Conservation (phyloP, 2,113 vertebrate genomes). For the Sarotherodon lohbergeri region DNA sequence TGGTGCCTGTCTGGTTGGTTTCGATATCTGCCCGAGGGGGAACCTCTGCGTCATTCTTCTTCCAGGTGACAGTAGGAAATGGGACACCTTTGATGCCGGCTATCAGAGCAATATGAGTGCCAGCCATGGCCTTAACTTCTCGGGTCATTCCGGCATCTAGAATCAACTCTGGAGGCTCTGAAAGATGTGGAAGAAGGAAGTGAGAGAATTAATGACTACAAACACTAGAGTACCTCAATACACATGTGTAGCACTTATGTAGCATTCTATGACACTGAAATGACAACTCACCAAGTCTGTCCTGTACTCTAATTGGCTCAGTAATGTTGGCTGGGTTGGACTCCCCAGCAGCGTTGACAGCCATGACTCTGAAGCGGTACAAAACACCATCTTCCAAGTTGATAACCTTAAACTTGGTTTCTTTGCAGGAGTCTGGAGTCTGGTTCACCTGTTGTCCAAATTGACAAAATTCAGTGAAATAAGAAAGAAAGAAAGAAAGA, state of each 20-base stretch:
- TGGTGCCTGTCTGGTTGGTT: conserved; percentile 81
- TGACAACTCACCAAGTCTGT: conserved; percentile 83
- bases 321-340: conserved; percentile 85
- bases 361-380: conserved; percentile 89
- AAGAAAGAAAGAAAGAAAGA: not conserved
- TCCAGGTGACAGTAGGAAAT: conserved; percentile 92
- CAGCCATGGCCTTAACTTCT: conserved; percentile 85
- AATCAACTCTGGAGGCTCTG: conserved; percentile 92
- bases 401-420: conserved; percentile 87
- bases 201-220: not conserved
- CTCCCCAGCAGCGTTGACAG: conserved; percentile 91
- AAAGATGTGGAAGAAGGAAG: not conserved
- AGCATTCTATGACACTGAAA: not conserved
- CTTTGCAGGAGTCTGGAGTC: conserved; percentile 91
- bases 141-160: conserved; percentile 94
- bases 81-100: conserved; percentile 91
- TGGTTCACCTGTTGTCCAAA: conserved; percentile 76
- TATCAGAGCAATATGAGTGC: conserved; percentile 87
- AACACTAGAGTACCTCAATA: not conserved
- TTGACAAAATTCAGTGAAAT: not conserved
- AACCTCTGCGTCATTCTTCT: conserved; percentile 88
- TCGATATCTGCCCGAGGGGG: conserved; percentile 88
- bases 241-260: not conserved
- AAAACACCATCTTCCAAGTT: conserved; percentile 84
- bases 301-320: conserved; percentile 87